Evolutionary conservation across 2,888 invertebrate genomes (phyloP).

Genomic region (Phanerotoma sp.): DNA sequence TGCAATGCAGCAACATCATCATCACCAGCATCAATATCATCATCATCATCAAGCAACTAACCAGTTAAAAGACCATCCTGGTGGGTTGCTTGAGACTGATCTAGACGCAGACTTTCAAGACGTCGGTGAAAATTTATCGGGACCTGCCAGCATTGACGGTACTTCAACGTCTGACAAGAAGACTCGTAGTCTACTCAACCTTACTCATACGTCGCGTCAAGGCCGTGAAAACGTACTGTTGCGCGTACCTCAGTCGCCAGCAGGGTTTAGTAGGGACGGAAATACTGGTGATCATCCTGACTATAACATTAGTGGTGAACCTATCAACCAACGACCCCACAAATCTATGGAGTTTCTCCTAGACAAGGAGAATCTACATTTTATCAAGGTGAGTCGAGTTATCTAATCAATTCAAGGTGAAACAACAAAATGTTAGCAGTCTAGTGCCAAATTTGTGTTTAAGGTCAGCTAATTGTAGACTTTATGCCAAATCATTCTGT

Average conservation of each 20-base stretch:
- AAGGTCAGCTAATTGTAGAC: neutral
- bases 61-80: conserved; percentile 62
- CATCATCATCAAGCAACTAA: conserved; percentile 31
- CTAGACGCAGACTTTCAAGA: conserved; percentile 70
- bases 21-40: conserved; percentile 25
- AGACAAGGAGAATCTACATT: conserved; percentile 88
- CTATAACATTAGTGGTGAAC: conserved; percentile 30
- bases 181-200: conserved; percentile 69
- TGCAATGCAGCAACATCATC: conserved; percentile 43
- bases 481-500: neutral
- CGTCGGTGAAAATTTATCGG: conserved; percentile 23
- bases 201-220: conserved; percentile 56
- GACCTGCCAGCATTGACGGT: conserved; percentile 35
- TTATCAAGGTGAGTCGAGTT: conserved; percentile 73
- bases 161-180: conserved; percentile 57
- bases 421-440: neutral
- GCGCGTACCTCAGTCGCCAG: conserved; percentile 55
- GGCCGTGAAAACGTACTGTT: conserved; percentile 59
- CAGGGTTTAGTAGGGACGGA: conserved; percentile 47
- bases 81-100: conserved; percentile 88
- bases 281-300: conserved; percentile 51
- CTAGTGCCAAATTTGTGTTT: neutral
- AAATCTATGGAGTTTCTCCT: conserved; percentile 95
- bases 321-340: conserved; percentile 64
- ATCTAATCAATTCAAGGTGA: too few relatives aligned